These are phyloP conservation scores for Drosophila mulleri DNA, from an alignment of 2,888 invertebrate genomes.

Conservation along the genomic window DNA sequence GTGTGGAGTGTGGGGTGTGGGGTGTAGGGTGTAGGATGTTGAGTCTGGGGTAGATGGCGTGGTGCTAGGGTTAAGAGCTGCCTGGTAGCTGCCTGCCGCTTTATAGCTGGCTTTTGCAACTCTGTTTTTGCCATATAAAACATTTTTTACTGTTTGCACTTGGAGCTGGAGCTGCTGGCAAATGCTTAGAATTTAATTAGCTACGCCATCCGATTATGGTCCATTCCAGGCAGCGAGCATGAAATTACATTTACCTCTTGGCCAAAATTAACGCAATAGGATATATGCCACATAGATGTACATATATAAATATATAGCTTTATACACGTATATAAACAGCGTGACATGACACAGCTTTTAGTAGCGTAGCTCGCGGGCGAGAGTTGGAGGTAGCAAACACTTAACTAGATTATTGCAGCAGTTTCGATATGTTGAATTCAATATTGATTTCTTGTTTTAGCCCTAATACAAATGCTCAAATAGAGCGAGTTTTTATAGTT, in stretches of 20 bases:
- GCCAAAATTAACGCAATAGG: constrained; percentile 37
- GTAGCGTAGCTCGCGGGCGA: background rate
- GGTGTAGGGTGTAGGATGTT: background rate
- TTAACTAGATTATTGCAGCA: constrained; percentile 1
- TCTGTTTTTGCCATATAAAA: constrained; percentile 67
- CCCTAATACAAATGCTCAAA: background rate
- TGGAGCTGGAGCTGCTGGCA: constrained; percentile 56
- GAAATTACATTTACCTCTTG: constrained; percentile 57
- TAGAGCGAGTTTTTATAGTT: background rate
- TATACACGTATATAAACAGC: background rate
- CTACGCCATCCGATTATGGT: constrained; percentile 70
- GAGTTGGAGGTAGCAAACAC: background rate
- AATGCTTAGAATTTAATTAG: constrained; percentile 80
- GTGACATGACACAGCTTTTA: constrained; percentile 20
- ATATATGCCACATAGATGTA: constrained; percentile 6
- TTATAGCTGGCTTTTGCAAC: constrained; percentile 30
- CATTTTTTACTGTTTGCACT: constrained; percentile 68
- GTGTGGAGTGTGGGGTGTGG: too few relatives aligned
- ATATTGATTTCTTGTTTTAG: background rate
- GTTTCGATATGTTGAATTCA: constrained; percentile 2
- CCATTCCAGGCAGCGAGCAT: constrained; percentile 61
- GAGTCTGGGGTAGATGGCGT: background rate
- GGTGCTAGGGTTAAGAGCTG: constrained; percentile 3
- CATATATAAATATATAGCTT: background rate
- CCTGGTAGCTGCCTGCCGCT: constrained; percentile 2